phyloP scores from a whole-genome alignment of 2,797 vertebrate genomes.

The Anguilla anguilla region DNA sequence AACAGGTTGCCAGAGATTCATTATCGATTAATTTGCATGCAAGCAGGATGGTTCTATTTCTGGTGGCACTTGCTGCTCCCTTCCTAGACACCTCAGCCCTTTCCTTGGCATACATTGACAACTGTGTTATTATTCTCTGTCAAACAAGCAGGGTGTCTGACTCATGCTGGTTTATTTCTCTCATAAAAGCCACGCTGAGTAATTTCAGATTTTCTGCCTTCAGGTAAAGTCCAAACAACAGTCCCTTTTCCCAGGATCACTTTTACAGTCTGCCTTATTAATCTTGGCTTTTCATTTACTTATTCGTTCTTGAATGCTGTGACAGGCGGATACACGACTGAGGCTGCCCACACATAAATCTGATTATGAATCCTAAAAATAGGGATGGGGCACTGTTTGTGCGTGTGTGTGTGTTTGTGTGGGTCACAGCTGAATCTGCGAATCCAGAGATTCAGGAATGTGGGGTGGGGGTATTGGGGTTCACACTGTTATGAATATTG shows the following conservation, averaged over 20 bases:
- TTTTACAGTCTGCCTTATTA: slow-evolving; percentile 47
- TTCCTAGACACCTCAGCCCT: slow-evolving; percentile 37
- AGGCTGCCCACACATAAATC: neutral
- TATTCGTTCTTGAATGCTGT: slow-evolving; percentile 7
- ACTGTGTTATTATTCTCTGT: slow-evolving; percentile 58
- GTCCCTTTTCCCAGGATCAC: slow-evolving; percentile 48
- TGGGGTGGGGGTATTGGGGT: neutral
- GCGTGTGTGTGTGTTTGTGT: neutral
- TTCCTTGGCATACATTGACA: slow-evolving; percentile 55
- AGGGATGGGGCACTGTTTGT: slow-evolving; percentile 29
- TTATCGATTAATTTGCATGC: slow-evolving; percentile 51
- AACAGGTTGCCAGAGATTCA: slow-evolving; percentile 46
- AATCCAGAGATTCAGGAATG: neutral
- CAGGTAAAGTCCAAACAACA: slow-evolving; percentile 56
- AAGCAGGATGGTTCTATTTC: slow-evolving; percentile 50
- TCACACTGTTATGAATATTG: neutral
- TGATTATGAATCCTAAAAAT: slow-evolving; percentile 7
- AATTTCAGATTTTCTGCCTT: slow-evolving; percentile 63
- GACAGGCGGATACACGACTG: neutral
- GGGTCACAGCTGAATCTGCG: neutral
- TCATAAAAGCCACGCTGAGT: slow-evolving; percentile 63
- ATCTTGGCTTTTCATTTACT: slow-evolving; percentile 29
- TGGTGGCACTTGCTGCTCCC: slow-evolving; percentile 30
- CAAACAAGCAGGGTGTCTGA: slow-evolving; percentile 52
- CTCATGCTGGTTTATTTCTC: slow-evolving; percentile 59